Evolutionary conservation across 2,113 vertebrate genomes (phyloP), one percentile per base, ranked within the genome.

Genomic region (Otolemur garnettii): DNA sequence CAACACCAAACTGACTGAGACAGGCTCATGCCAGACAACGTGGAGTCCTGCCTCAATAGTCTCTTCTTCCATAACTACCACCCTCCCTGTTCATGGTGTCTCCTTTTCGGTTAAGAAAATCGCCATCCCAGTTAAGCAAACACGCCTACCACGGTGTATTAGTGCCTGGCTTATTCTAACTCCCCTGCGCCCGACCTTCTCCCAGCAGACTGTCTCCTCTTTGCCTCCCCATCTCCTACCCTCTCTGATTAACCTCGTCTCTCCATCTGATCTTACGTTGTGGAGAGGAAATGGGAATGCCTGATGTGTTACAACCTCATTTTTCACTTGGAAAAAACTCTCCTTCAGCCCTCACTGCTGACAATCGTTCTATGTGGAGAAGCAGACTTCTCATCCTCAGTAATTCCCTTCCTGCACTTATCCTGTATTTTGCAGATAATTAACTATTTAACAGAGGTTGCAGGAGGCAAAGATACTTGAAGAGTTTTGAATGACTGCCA

Each of bases 331-430:
- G 28, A 35, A 24, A 38, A 42, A 91, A 59, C 1, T 50, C 60
- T 75, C 26, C 2, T 82, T 60, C 74, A 93, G 68, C 1, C 14
- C 3, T 90, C 38, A 77, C 0, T 87, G 24, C 77, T 93, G 53
- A 57, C n/a, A 86, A 90, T 84, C 59, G 50, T 84, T 80, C 83
- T 60, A 96, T 87, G 87, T 87, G 53, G 50, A 93, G 83, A 96
- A 86, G n/a, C 66, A 84, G 7, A 88, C 84, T 45, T 84, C 92
- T 77, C 19, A 68, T 92, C 30, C 19, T 90, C 66, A 24, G 35
- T 66, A 92, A 55, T 57, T 95, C 7, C 35, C 33, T 14, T 90
- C 17, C 14, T 81, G 50, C 35, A 69, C 24, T 87, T 84, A 57
- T 5, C 18, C 55, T 85, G 68, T 69, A 38, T 91, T 89, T 93